Percentiles rank a stretch among this genome's conserved stretches.
Conservation (phyloP, 2,888 invertebrate species). For the Neoitamus cyanurus region DNA sequence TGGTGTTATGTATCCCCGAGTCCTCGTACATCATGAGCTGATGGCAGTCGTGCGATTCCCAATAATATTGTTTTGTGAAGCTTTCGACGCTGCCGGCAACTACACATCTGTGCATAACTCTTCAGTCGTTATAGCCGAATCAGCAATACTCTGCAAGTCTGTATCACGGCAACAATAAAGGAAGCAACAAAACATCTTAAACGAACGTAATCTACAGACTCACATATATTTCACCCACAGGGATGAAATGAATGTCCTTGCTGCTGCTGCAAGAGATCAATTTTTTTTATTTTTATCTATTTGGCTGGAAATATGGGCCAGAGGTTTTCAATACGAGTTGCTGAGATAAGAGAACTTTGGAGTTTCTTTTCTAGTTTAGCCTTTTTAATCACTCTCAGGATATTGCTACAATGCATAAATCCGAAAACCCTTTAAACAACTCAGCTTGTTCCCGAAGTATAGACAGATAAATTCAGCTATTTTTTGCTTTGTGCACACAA, state of each 20-base stretch:
- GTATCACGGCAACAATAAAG: not conserved
- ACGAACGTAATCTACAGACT: not conserved
- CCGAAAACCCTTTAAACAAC: not conserved
- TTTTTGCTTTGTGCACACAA: not conserved
- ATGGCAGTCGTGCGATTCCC: not conserved
- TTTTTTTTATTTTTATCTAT: constrained; percentile 5
- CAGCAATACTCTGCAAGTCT: not conserved
- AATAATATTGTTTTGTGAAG: not conserved
- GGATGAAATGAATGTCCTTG: not conserved
- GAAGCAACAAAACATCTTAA: not conserved
- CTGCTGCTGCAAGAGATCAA: not conserved
- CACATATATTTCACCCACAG: not conserved
- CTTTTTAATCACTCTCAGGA: not conserved
- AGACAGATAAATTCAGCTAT: not conserved
- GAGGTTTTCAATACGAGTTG: not conserved
- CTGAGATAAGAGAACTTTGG: not conserved
- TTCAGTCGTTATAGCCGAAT: not conserved
- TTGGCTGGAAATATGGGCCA: not conserved
- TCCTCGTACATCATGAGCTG: constrained; percentile 16
- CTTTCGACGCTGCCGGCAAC: not conserved
- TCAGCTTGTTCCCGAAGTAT: not conserved
- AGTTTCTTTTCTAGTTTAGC: not conserved
- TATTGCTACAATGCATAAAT: not conserved
- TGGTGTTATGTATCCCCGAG: constrained; percentile 19
- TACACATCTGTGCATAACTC: constrained; percentile 21